Evolutionary conservation across 2,888 invertebrate genomes (phyloP), one percentile per base, ranked within the genome.

Genomic region (Bombyx huttoni): DNA sequence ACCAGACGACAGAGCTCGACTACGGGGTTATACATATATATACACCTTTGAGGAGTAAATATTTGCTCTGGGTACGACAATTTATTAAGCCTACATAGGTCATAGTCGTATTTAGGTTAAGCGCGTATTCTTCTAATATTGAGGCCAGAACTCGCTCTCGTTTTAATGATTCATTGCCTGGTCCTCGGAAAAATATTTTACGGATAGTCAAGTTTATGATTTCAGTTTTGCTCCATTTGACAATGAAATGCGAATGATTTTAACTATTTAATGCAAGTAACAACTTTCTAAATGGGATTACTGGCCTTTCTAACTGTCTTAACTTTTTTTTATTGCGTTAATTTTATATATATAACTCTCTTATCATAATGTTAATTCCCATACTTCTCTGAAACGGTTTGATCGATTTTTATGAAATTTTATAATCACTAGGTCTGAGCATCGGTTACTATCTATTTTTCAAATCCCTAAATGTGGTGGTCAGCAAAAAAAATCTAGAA

Each of bases 1-100:
- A 61, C 63, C 62, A 70, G 74, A 70, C 65, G 68, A 64, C 58
- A 60, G 60, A 63, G 69, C 67, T 59, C 60, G 62, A 61, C 64
- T 60, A 67, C 60, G 67, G 65, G 59, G 57, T 61, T 24, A 5
- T 24, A 24, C 24, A n/a, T n/a, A n/a, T 24, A 24, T 58, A 58
- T 61, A 62, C 60, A 59, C 62, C 56, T 61, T 62, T 56, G 56
- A 56, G 49, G 59, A 57, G 59, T 58, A 59, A 40, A 62, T 59
- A 59, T 64, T 63, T 64, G 58, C 62, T 65, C 56, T 59, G 57
- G 48, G 54, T 56, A 53, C 53, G 54, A 55, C 54, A 54, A 55
- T 53, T 57, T 51, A 51, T 51, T 51, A 47, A 51, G 40, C 9
- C 40, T 40, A 12, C 40, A 12, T 40, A 40, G 40, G 40, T 40